Base-by-base conservation (phyloP, 2,888 invertebrate genomes). In the Diploptera punctata region DNA sequence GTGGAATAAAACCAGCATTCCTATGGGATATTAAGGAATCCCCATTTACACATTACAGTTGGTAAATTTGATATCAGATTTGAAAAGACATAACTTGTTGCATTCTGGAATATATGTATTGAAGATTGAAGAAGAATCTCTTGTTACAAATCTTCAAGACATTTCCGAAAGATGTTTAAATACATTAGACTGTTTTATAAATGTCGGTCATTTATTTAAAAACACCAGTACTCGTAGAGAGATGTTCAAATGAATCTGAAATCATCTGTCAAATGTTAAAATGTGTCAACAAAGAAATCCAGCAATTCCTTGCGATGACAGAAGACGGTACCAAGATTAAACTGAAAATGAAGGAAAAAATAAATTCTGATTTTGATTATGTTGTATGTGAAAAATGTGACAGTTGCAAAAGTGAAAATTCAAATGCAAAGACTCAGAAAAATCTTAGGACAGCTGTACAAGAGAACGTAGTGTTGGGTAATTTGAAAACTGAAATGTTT, bases 21-120 rank as follows among this genome's bases (percentile, higher is more conserved):
- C 73, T 80, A 18, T 80, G 80, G 80, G 80, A 80, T 68, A 70
- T 76, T 26, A 77, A 77, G 21, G 47, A 44, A 43, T 71, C 75
- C 16, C 74, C 68, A 71, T 78, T 3, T 72, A 76, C 2, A 29
- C 72, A 3, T 43, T 70, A 4, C 57, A 75, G 29, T 68, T 79
- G 1, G 33, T 65, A 21, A 61, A 67, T 10, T 47, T 79, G 13
- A 29, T 79, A 18, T 69, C 65, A 21, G 62, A 72, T 43, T 71
- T 80, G 44, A 77, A 77, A 72, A 18, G 49, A 9, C 70, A 67
- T n/a, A 74, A 76, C 1, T 24, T 78, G 4, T 44, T 79, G 5
- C 65, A 65, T 16, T 21, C 70, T 43, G 38, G 75, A 44, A 68
- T 79, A 7, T 26, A 73, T 69, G 72, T 77, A 4, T 57, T 79